phyloP scores from a whole-genome alignment of 2,888 invertebrate species.

The Oscheius sp. region DNA sequence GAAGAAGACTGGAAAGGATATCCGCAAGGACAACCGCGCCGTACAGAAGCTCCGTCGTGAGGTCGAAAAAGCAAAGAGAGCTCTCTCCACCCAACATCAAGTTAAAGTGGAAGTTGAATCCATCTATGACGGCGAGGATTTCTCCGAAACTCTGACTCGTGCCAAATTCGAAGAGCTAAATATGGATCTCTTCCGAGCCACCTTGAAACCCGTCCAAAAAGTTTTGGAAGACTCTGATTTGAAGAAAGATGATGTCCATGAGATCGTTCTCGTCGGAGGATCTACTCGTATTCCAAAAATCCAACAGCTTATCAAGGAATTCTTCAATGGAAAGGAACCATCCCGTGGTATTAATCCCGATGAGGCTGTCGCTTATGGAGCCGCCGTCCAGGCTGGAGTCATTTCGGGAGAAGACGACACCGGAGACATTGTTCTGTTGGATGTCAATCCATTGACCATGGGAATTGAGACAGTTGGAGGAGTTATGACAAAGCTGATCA shows the following conservation, averaged over 20 bases:
- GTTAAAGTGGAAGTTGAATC: slow-evolving; percentile 91
- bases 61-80: slow-evolving; percentile 74
- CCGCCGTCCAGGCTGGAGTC: slow-evolving; percentile 95
- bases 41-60: slow-evolving; percentile 72
- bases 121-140: slow-evolving; percentile 96
- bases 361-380: slow-evolving; percentile 95
- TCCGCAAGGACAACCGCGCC: slow-evolving; percentile 71
- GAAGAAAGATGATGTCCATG: slow-evolving; percentile 96
- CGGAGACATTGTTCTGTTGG: slow-evolving; percentile 91
- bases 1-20: slow-evolving; percentile 72
- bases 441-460: slow-evolving; percentile 97
- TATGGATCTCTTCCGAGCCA: slow-evolving; percentile 79
- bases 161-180: slow-evolving; percentile 82
- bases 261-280: slow-evolving; percentile 97
- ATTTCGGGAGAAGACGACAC: slow-evolving; percentile 87
- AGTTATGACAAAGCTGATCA: slow-evolving; percentile 98
- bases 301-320: slow-evolving; percentile 77
- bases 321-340: slow-evolving; percentile 97
- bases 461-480: slow-evolving; percentile 99
- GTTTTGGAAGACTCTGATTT: slow-evolving; percentile 97
- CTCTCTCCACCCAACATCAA: slow-evolving; percentile 88
- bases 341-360: slow-evolving; percentile 79
- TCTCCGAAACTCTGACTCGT: slow-evolving; percentile 94
- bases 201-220: slow-evolving; percentile 87
- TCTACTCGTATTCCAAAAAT: slow-evolving; percentile 99